Base-by-base conservation (phyloP, 2,888 invertebrate species). In the Metallyticus violacea region DNA sequence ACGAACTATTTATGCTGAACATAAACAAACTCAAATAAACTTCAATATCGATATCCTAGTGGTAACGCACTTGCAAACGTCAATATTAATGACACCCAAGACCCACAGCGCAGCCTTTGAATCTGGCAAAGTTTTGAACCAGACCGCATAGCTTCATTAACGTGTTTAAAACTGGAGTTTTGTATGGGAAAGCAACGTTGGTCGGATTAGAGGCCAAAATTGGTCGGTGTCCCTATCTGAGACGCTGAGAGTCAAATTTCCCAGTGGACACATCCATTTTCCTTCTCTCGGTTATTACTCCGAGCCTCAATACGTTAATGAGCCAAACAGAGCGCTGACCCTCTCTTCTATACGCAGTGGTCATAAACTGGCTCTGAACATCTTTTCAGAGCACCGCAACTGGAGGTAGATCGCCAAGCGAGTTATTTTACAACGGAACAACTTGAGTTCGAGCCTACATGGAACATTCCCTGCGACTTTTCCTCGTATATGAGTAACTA, bases 191-290 rank as follows among this genome's bases (percentile, higher is more conserved):
- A 62, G 40, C 40, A 15, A 15, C 40, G 40, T 9, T 62, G 40
- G 40, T 62, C 15, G 40, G 40, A 62, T 62, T 62, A 62, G 40
- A 62, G 40, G 40, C 40, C 40, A 62, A 62, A 62, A 62, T 62
- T 62, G 40, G 40, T 62, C 40, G 40, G 15, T 62, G 40, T 62
- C 40, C 40, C 40, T 62, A 62, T 62, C 40, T 62, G 40, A 62
- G 40, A 62, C 40, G 40, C 40, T 62, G 40, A 62, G 15, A 62
- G 30, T 76, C 26, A 82, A 26, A 82, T 82, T 82, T 82, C 82
- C 82, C 82, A 26, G 26, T 22, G 76, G 82, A 82, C 62, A 26
- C 82, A 82, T 82, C 82, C 82, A 82, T 82, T 82, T 82, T 76
- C 76, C 40, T 62, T 62, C 40, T 62, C 40, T 6, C 40, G 40